Evolutionary conservation across 2,113 vertebrate species (phyloP).

Genomic region (Onychostruthus taczanowskii): DNA sequence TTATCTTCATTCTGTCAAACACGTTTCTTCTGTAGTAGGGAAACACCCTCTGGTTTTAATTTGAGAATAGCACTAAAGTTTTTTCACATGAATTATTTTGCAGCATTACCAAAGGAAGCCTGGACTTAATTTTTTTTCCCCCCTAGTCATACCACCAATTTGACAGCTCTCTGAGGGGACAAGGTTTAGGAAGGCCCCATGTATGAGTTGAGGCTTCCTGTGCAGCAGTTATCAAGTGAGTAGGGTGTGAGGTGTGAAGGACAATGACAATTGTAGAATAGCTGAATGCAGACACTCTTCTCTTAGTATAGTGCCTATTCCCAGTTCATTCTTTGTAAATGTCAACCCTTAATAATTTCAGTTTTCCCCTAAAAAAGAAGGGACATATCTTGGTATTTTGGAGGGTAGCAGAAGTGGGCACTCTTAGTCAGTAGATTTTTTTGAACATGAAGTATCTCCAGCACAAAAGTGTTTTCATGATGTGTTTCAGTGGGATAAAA

Average conservation of each 20-base stretch:
- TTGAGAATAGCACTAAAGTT: background rate
- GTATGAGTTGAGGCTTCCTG: fast-evolving
- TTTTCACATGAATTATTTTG: background rate
- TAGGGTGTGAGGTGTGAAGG: background rate
- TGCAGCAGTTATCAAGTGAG: background rate
- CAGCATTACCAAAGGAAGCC: background rate
- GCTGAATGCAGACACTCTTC: background rate
- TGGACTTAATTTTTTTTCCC: background rate
- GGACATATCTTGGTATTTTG: background rate
- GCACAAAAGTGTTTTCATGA: background rate
- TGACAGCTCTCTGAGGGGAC: background rate
- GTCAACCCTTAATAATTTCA: background rate
- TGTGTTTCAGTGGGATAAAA: background rate
- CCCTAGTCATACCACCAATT: background rate
- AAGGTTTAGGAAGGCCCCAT: background rate
- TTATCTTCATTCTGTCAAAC: background rate
- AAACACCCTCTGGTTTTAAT: background rate
- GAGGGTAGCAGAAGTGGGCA: background rate
- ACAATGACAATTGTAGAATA: background rate
- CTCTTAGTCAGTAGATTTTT: background rate
- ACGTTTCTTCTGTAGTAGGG: background rate
- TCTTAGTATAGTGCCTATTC: background rate
- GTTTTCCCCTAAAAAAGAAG: background rate
- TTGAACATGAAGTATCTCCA: background rate
- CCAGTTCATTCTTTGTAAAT: background rate